phyloP scores from a whole-genome alignment of 2,888 invertebrate species.

The Agrotis clavis region DNA sequence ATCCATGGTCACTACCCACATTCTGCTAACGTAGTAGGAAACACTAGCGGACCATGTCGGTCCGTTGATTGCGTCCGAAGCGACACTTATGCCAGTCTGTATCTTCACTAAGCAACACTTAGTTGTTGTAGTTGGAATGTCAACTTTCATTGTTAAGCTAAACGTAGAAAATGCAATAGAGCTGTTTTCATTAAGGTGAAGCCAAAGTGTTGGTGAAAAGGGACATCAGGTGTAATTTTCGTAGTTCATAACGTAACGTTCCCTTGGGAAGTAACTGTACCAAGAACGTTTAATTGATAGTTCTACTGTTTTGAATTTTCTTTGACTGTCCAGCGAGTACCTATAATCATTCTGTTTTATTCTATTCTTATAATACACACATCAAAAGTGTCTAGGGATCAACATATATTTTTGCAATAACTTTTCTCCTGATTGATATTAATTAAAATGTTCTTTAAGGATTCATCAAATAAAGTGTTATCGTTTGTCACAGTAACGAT shows the following conservation, averaged over 20 bases:
- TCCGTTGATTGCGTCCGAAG: conserved; percentile 62
- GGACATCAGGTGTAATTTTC: not conserved
- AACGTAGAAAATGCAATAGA: not conserved
- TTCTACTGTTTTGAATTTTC: not conserved
- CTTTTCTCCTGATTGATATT: too few relatives aligned
- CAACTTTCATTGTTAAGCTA: not conserved
- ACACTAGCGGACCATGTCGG: conserved; percentile 65
- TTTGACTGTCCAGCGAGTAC: not conserved
- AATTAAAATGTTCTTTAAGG: too few relatives aligned
- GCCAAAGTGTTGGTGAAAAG: too few relatives aligned
- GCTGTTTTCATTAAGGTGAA: too few relatives aligned
- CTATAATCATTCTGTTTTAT: too few relatives aligned
- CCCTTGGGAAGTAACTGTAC: conserved; percentile 24
- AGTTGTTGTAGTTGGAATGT: not conserved
- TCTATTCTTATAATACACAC: not conserved
- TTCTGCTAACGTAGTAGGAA: conserved; percentile 68
- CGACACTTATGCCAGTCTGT: conserved; percentile 11
- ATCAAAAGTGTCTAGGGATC: too few relatives aligned
- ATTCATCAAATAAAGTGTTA: too few relatives aligned
- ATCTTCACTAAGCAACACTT: not conserved
- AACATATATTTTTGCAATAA: too few relatives aligned
- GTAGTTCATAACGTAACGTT: conserved; percentile 10
- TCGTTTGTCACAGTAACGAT: too few relatives aligned
- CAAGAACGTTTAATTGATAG: not conserved
- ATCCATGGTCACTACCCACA: conserved; percentile 31